Evolutionary conservation across 2,113 vertebrate species (phyloP).

Genomic region (Hippopotamus amphibius): DNA sequence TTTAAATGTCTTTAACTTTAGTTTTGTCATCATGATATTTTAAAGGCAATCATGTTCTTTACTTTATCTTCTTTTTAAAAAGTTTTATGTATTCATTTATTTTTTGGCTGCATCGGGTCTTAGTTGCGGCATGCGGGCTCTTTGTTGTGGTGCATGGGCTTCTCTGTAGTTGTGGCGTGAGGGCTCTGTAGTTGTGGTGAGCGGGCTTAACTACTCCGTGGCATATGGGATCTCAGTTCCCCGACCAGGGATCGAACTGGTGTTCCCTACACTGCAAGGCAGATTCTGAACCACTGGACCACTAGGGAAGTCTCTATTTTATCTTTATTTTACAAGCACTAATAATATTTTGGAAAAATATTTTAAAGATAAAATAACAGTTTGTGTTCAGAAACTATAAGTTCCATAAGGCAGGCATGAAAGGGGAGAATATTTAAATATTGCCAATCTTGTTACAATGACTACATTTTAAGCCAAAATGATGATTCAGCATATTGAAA

Average conservation of each 20-base stretch:
- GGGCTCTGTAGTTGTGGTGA: too few species aligned
- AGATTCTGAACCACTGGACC: too few species aligned
- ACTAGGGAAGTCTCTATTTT: neutral
- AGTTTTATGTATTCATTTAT: too few species aligned
- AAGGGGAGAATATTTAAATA: constrained; percentile 58
- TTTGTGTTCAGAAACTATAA: constrained; percentile 49
- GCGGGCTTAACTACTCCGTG: too few species aligned
- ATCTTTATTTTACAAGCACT: constrained; percentile 36
- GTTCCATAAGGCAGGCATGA: constrained; percentile 32
- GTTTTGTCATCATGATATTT: neutral
- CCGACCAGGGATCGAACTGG: too few species aligned
- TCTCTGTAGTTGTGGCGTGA: too few species aligned
- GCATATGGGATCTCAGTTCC: too few species aligned
- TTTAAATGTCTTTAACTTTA: neutral
- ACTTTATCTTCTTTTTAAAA: neutral
- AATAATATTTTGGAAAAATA: constrained; percentile 53
- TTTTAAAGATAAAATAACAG: constrained; percentile 66
- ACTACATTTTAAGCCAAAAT: constrained; percentile 45
- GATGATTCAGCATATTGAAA: constrained; percentile 49
- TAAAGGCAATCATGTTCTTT: neutral
- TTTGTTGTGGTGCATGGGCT: too few species aligned
- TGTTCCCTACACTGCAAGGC: too few species aligned
- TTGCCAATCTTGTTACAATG: constrained; percentile 35
- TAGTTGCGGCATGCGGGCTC: too few species aligned
- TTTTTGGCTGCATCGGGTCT: too few species aligned